Percentiles rank a stretch among this genome's conserved stretches.
Conservation (phyloP, 2,888 invertebrate genomes). For the Helicoverpa assulta region DNA sequence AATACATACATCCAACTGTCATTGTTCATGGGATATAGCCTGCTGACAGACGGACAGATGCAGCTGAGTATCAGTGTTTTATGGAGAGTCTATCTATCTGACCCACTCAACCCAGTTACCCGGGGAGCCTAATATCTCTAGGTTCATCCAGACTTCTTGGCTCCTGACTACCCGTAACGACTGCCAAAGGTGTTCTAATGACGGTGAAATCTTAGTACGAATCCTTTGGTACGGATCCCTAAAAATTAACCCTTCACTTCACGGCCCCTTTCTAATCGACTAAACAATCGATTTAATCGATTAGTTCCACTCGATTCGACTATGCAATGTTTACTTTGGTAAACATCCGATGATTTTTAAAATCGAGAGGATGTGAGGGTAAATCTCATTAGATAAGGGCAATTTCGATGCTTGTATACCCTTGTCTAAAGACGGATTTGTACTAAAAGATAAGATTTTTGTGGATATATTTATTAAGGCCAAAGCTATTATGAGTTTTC, state of each 20-base stretch:
- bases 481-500: not conserved
- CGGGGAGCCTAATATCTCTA: too few species aligned
- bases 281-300: conserved; percentile 70
- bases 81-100: too few species aligned
- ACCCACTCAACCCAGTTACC: too few species aligned
- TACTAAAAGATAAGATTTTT: conserved; percentile 9
- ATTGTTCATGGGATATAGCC: too few species aligned
- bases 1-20: too few species aligned
- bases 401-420: conserved; percentile 30
- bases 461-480: conserved; percentile 13
- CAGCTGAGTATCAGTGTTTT: too few species aligned
- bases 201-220: too few species aligned
- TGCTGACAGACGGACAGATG: too few species aligned
- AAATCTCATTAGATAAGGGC: conserved; percentile 49
- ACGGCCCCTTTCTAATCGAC: conserved; percentile 63
- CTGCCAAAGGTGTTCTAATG: too few species aligned
- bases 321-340: conserved; percentile 66
- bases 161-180: too few species aligned
- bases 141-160: too few species aligned
- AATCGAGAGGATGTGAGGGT: conserved; percentile 29
- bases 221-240: too few species aligned
- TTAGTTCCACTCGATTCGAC: conserved; percentile 69
- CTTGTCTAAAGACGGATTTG: not conserved
- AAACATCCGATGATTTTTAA: conserved; percentile 35
- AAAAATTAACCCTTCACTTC: conserved; percentile 48